A percentile compares a stretch with the other conserved stretches of the same genome.
Evolutionary conservation across 2,888 invertebrate genomes (phyloP).

Genomic region (Drosophila longiperda): DNA sequence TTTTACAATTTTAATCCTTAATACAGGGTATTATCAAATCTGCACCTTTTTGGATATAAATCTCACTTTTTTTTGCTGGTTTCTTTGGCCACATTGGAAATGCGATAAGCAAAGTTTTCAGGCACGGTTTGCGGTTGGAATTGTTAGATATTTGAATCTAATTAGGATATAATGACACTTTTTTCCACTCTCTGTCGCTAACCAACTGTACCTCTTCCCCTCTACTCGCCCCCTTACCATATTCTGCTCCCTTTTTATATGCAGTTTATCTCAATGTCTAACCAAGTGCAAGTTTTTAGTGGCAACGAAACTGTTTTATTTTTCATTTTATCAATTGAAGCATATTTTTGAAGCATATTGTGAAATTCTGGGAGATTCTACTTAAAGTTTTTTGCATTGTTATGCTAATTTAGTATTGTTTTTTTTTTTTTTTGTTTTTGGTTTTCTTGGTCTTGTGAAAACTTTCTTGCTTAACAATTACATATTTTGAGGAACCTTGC

Average conservation of each 20-base stretch:
- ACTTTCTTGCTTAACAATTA: constrained; percentile 46
- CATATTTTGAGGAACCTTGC: constrained; percentile 28
- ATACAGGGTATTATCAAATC: not conserved
- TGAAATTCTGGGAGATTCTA: constrained; percentile 3
- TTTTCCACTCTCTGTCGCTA: constrained; percentile 28
- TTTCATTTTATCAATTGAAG: constrained; percentile 12
- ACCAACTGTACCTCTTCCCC: not conserved
- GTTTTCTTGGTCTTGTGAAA: constrained; percentile 2
- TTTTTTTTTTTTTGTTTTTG: not conserved
- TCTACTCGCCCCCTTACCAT: not conserved
- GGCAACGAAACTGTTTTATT: not conserved
- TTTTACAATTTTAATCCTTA: not conserved
- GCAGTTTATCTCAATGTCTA: constrained; percentile 26
- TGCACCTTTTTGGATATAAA: not conserved
- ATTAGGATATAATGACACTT: constrained; percentile 76
- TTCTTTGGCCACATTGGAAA: constrained; percentile 45
- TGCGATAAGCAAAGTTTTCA: constrained; percentile 69
- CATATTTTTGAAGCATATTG: constrained; percentile 10
- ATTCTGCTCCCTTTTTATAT: not conserved
- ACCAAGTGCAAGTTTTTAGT: constrained; percentile 10
- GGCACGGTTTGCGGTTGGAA: constrained; percentile 66
- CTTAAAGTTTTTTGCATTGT: constrained; percentile 24
- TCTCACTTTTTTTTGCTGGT: constrained; percentile 7
- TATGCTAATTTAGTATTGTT: constrained; percentile 37
- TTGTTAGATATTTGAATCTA: constrained; percentile 75